Percentiles rank a stretch among this genome's conserved stretches.
Conservation (phyloP, 2,113 vertebrate genomes). For the Colistium nudipinnis region DNA sequence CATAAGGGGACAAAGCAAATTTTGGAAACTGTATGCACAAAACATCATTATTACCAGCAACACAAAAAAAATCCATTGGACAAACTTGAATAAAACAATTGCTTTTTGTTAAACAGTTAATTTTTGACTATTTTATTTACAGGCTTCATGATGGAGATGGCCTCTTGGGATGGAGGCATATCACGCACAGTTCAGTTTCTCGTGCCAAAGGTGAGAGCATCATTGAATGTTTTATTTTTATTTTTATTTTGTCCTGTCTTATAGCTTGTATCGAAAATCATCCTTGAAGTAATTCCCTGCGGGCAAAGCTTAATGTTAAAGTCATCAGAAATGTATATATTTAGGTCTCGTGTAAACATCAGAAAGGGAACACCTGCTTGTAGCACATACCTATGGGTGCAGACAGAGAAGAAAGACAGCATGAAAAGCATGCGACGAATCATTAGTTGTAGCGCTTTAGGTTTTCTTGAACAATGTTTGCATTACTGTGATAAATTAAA, state of each 20-base stretch:
- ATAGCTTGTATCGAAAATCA: background rate
- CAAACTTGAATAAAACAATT: background rate
- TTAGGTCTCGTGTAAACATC: constrained; percentile 1
- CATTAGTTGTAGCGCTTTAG: constrained; percentile 30
- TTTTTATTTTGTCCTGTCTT: background rate
- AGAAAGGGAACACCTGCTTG: constrained; percentile 59
- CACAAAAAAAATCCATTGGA: background rate
- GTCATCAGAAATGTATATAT: constrained; percentile 19
- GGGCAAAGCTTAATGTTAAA: constrained; percentile 9
- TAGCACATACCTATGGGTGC: constrained; percentile 17
- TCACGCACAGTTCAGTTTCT: constrained; percentile 98
- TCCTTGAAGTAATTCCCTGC: constrained; percentile 10
- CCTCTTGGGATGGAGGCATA: constrained; percentile 97
- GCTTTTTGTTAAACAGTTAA: background rate
- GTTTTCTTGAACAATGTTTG: constrained; percentile 10
- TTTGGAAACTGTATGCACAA: background rate
- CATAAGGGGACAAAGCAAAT: background rate
- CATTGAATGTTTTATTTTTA: background rate
- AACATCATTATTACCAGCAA: background rate
- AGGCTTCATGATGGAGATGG: constrained; percentile 99
- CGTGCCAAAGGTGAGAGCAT: constrained; percentile 90
- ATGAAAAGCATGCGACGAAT: constrained; percentile 43
- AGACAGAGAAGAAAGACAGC: background rate
- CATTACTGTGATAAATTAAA: constrained; percentile 38
- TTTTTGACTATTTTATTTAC: constrained; percentile 28